Conservation (phyloP, 2,797 vertebrate genomes). For the Gila robusta region DNA sequence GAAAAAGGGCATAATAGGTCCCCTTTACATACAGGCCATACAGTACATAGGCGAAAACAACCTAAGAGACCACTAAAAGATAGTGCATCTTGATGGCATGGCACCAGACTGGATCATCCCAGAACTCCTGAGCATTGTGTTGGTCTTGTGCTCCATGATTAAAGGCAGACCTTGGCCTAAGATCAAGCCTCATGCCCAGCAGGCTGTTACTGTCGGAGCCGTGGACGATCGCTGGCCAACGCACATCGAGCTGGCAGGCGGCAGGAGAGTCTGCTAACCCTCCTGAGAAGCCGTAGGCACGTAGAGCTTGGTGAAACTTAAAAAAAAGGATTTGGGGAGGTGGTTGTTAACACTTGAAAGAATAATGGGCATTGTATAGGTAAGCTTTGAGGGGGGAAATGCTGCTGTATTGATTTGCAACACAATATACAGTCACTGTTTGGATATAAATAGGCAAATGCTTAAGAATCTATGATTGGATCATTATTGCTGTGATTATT, state of each 20-base stretch:
- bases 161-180: slow-evolving; percentile 49
- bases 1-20: neutral
- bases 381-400: slow-evolving; percentile 8
- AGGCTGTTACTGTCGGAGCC: slow-evolving; percentile 72
- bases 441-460: neutral
- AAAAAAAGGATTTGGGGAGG: neutral
- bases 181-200: slow-evolving; percentile 67
- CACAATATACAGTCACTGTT: neutral
- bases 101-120: slow-evolving; percentile 5
- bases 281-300: slow-evolving; percentile 20
- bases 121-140: slow-evolving; percentile 18
- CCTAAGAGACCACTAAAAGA: neutral
- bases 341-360: slow-evolving; percentile 32
- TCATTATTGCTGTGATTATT: no score
- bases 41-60: neutral
- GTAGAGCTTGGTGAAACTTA: slow-evolving; percentile 5
- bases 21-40: neutral
- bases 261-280: slow-evolving; percentile 39
- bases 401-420: neutral
- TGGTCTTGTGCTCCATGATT: slow-evolving; percentile 51
- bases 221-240: slow-evolving; percentile 61
- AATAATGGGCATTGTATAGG: slow-evolving; percentile 26
- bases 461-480: no score
- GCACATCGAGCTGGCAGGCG: slow-evolving; percentile 45
- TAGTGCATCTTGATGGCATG: slow-evolving; percentile 4